A percentile compares a stretch with the other conserved stretches of the same genome.
These are phyloP conservation scores for Bufo bufo DNA, from an alignment of 2,113 vertebrate species.

Conservation along the genomic window DNA sequence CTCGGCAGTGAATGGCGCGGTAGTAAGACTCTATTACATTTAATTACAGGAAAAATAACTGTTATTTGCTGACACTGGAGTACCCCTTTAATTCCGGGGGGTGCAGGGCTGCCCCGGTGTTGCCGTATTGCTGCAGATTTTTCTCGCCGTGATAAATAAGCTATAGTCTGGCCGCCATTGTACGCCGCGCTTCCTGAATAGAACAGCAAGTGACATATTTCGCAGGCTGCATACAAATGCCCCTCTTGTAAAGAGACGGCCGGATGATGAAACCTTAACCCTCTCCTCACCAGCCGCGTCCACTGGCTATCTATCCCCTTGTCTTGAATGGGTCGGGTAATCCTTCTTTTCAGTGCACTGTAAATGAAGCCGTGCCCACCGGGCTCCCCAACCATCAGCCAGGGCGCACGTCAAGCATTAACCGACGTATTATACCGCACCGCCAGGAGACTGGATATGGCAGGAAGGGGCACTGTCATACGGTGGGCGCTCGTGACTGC, in stretches of 20 bases:
- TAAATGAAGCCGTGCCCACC: not conserved
- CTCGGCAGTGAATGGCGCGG: too few species aligned
- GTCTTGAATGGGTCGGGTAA: not conserved
- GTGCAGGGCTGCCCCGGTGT: not conserved
- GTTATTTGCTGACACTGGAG: not conserved
- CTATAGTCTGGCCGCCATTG: conserved; percentile 20
- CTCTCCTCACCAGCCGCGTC: not conserved
- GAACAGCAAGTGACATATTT: conserved; percentile 14
- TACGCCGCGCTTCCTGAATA: not conserved
- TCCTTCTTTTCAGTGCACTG: too few species aligned
- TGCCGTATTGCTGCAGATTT: not conserved
- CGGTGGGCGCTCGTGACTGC: too few species aligned
- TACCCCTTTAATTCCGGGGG: not conserved
- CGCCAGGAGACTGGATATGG: not conserved
- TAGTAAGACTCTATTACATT: too few species aligned
- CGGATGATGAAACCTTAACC: conserved; percentile 16
- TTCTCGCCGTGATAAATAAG: conserved; percentile 22
- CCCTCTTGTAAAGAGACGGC: conserved; percentile 14
- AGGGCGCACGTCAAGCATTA: not conserved
- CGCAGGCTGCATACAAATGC: conserved; percentile 52
- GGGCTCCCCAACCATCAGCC: too few species aligned
- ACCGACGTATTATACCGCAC: not conserved
- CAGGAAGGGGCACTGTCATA: not conserved
- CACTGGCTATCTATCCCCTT: not conserved
- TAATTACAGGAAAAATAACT: too few species aligned